phyloP scores from a whole-genome alignment of 35 echinoderm and acorn worm genomes.

The Diadema setosum region DNA sequence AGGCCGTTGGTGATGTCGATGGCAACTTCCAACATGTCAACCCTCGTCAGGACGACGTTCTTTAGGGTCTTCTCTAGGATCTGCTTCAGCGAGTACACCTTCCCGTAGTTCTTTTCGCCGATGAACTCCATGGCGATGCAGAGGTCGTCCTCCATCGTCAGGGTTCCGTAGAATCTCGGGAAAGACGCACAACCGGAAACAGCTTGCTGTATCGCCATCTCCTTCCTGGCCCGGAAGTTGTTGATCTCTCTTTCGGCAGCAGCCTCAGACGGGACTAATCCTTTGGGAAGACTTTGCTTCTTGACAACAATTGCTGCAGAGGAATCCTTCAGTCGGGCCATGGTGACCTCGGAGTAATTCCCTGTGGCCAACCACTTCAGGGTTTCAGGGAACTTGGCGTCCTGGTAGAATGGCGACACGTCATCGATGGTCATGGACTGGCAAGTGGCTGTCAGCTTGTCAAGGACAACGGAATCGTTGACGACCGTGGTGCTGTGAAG shows the following conservation, averaged over 20 bases:
- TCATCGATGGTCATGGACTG: no score
- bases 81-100: not conserved
- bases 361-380: no score
- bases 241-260: not conserved
- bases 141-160: not conserved
- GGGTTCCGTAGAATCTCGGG: not conserved
- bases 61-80: not conserved
- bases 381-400: no score
- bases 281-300: no score
- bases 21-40: not conserved
- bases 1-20: not conserved
- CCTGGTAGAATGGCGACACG: no score
- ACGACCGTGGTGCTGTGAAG: no score
- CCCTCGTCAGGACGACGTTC: not conserved
- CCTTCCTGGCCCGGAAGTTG: not conserved
- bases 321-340: no score
- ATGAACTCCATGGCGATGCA: not conserved
- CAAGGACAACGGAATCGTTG: no score
- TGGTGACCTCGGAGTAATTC: no score
- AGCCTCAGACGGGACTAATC: no score
- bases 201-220: not conserved
- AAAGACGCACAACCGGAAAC: not conserved
- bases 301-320: no score
- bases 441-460: no score
- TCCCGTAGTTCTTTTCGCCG: not conserved